Percentiles rank a stretch among this genome's conserved stretches.
Conservation (phyloP, 2,113 vertebrate genomes). For the Cariama cristata region DNA sequence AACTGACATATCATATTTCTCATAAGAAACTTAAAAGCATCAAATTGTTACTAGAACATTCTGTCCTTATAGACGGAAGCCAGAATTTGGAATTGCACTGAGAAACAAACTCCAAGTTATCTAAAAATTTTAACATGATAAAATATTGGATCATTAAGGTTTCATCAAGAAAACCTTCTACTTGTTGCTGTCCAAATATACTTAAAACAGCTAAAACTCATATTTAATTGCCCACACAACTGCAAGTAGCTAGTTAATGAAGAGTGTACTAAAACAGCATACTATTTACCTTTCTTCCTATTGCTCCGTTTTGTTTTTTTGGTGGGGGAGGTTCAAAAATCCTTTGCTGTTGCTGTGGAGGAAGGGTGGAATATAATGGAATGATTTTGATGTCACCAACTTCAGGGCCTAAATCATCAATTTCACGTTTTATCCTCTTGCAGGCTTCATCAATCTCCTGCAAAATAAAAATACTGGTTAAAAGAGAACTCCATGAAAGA, state of each 20-base stretch:
- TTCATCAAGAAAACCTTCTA: background rate
- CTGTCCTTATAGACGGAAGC: accelerated
- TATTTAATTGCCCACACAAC: background rate
- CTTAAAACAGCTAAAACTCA: background rate
- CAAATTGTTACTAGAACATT: background rate
- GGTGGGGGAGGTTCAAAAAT: conserved; percentile 96
- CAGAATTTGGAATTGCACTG: background rate
- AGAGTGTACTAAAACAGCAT: background rate
- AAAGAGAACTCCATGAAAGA: background rate
- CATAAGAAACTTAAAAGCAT: background rate
- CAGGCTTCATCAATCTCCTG: conserved; percentile 98
- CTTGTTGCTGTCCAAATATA: background rate
- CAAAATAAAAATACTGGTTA: conserved; percentile 31
- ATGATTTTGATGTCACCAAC: conserved; percentile 98
- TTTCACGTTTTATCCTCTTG: conserved; percentile 96
- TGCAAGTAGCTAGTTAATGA: background rate
- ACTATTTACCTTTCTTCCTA: conserved; percentile 90
- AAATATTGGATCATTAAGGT: background rate
- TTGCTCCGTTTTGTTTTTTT: conserved; percentile 92
- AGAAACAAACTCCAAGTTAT: background rate
- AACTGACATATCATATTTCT: background rate
- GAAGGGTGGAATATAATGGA: conserved; percentile 94
- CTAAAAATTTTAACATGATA: background rate
- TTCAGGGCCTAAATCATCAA: conserved; percentile 94
- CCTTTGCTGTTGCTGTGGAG: conserved; percentile 94